Conservation (phyloP, 1,140 invertebrate genomes). For the Brachionus rotundiformis region DNA sequence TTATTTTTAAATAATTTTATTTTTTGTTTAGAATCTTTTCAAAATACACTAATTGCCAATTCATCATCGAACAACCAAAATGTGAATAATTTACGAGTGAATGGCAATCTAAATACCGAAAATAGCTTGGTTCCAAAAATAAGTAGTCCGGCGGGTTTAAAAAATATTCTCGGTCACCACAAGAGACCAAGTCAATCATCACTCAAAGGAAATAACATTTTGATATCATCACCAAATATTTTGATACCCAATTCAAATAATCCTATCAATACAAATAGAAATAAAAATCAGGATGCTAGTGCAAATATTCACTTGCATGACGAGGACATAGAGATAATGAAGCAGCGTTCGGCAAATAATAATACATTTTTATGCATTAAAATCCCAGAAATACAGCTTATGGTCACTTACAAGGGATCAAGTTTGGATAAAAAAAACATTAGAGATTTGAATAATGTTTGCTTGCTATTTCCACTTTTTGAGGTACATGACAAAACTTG, state of each 20-base stretch:
- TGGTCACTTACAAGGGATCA: slow-evolving; percentile 81
- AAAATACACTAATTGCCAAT: background rate
- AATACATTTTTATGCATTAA: slow-evolving; percentile 98
- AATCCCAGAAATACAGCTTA: slow-evolving; percentile 88
- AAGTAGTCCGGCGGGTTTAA: background rate
- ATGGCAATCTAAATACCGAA: background rate
- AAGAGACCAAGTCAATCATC: slow-evolving; percentile 33
- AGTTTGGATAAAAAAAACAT: slow-evolving; percentile 96
- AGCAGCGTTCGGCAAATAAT: slow-evolving; percentile 94
- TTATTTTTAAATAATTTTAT: no score
- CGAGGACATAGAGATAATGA: slow-evolving; percentile 54
- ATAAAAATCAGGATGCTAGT: background rate
- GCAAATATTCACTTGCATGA: background rate
- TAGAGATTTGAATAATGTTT: slow-evolving; percentile 89
- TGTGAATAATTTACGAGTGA: background rate
- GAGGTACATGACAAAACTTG: slow-evolving; percentile 99
- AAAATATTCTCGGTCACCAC: slow-evolving; percentile 27
- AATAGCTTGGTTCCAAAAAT: slow-evolving; percentile 33
- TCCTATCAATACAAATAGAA: background rate
- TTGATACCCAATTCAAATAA: background rate
- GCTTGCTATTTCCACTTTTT: slow-evolving; percentile 86
- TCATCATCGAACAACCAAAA: background rate
- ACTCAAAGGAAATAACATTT: slow-evolving; percentile 1
- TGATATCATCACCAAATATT: background rate
- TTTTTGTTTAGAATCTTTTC: background rate